Percentiles rank a stretch among this genome's conserved stretches.
Evolutionary conservation across 1,140 invertebrate species (phyloP).

Genomic region (Scylla paramamosain): DNA sequence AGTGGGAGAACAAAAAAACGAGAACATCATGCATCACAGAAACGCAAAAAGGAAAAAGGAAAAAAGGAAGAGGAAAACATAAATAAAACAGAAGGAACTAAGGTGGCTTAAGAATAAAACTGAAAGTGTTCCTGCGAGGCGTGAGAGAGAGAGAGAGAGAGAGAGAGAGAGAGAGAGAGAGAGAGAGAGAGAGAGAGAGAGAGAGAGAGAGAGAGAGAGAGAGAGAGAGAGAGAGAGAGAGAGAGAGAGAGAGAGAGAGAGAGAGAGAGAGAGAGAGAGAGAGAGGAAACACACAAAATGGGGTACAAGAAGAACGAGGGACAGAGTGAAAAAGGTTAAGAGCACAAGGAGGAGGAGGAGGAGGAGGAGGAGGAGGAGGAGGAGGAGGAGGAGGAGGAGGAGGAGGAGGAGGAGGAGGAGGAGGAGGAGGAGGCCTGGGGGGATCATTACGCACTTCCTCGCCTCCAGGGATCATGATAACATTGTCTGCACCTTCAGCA

Average conservation of each 20-base stretch:
- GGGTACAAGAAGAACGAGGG: not conserved
- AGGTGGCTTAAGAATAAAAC: no score
- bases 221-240: not conserved
- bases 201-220: not conserved
- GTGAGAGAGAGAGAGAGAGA: no score
- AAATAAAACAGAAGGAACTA: no score
- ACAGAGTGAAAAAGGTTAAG: not conserved
- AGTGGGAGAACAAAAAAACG: no score
- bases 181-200: not conserved
- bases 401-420: constrained; percentile 47
- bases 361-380: constrained; percentile 37
- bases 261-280: not conserved
- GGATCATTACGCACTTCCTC: constrained; percentile 15
- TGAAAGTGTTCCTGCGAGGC: no score
- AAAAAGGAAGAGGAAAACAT: not conserved
- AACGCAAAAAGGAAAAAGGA: not conserved
- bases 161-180: no score
- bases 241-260: constrained; percentile 17
- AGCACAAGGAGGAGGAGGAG: not conserved
- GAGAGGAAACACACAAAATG: not conserved
- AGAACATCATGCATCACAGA: not conserved
- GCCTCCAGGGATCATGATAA: not conserved
- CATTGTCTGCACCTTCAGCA: not conserved
- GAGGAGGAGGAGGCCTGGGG: not conserved
- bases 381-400: constrained; percentile 18